These are phyloP conservation scores for Heterochromis multidens DNA, from an alignment of 2,113 vertebrate species.

Conservation along the genomic window DNA sequence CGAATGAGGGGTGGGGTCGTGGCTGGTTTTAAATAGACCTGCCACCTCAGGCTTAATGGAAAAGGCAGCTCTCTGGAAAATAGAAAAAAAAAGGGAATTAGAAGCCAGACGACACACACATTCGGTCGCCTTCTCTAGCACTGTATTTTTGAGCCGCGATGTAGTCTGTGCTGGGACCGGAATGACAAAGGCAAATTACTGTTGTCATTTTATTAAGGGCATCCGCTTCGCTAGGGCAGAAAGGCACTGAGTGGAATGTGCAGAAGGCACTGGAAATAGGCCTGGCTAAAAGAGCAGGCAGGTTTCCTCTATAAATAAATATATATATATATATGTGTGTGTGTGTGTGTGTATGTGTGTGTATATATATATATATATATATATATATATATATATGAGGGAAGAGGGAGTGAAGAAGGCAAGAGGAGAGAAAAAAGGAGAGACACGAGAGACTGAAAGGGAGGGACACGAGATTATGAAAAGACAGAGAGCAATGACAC, in stretches of 20 bases:
- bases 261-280: conserved; percentile 74
- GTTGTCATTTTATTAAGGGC: conserved; percentile 99
- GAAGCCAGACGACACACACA: conserved; percentile 92
- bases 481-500: conserved; percentile 13
- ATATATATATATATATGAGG: neutral
- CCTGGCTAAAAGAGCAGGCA: conserved; percentile 45
- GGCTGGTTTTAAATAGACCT: conserved; percentile 99
- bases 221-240: conserved; percentile 88
- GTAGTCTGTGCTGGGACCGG: conserved; percentile 85
- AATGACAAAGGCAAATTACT: conserved; percentile 99
- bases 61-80: conserved; percentile 99
- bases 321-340: too few relatives aligned
- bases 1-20: conserved; percentile 94
- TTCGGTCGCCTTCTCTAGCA: conserved; percentile 88
- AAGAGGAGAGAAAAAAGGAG: neutral
- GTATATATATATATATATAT: fast-evolving
- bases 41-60: conserved; percentile 98
- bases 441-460: neutral
- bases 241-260: conserved; percentile 89
- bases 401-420: conserved; percentile 55
- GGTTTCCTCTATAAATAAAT: conserved; percentile 12
- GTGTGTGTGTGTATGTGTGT: too few relatives aligned
- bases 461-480: neutral
- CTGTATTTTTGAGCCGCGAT: conserved; percentile 97
- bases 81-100: conserved; percentile 96